Conservation (phyloP, 2,113 vertebrate genomes). For the Nesogale talazaci region DNA sequence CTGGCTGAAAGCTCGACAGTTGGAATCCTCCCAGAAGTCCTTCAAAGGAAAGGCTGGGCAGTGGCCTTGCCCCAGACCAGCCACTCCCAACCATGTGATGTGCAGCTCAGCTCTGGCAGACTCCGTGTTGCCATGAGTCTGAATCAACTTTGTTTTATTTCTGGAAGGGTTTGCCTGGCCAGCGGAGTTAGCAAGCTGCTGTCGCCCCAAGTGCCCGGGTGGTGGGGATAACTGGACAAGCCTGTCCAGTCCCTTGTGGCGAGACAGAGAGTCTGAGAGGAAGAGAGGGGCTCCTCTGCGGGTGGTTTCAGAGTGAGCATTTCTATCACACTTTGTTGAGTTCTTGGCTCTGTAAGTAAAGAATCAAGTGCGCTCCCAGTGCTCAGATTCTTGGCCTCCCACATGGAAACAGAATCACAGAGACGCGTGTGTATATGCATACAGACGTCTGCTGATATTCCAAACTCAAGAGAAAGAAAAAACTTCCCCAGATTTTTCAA, state of each 20-base stretch:
- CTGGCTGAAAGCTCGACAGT: background rate
- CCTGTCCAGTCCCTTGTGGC: background rate
- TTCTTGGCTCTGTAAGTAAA: slow-evolving; percentile 77
- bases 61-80: background rate
- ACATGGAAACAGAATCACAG: slow-evolving; percentile 74
- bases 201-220: no score
- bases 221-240: background rate
- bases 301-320: slow-evolving; percentile 35
- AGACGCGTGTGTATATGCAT: slow-evolving; percentile 59
- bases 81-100: background rate
- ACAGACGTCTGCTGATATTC: slow-evolving; percentile 64
- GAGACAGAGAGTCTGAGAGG: background rate
- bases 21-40: background rate
- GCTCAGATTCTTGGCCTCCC: slow-evolving; percentile 74
- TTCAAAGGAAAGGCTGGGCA: background rate
- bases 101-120: background rate
- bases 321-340: slow-evolving; percentile 63
- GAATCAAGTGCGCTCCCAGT: slow-evolving; percentile 68
- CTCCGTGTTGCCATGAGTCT: background rate
- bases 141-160: background rate
- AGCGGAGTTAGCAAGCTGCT: background rate
- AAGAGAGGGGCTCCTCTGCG: background rate
- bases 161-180: background rate
- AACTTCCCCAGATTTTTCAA: slow-evolving; percentile 80
- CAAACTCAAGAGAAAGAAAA: slow-evolving; percentile 73